Evolutionary conservation across 1,140 invertebrate genomes (phyloP), one percentile per base, ranked within the genome.

Genomic region (Teleopsis dalmanni): DNA sequence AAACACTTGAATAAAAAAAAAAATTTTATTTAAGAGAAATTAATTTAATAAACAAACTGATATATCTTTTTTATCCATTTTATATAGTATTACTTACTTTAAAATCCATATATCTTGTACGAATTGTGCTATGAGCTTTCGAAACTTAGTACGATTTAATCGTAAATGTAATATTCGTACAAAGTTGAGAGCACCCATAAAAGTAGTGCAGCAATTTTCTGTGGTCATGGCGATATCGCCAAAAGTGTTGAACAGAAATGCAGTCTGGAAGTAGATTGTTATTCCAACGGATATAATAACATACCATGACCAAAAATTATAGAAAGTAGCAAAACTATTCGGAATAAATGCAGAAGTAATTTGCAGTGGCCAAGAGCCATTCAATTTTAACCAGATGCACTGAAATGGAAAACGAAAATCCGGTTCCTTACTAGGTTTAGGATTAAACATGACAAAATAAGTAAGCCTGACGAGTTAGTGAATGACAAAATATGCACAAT

Each of bases 131-230:
- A 69, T 57, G 1, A 69, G 19, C 6, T 56, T 10, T 4, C 54
- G 52, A 47, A 70, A 62, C 6, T 55, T 33, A 1, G 11, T 6
- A 26, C 66, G 61, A 40, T 65, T 56, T 0, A 61, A 21, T 5
- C 57, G 59, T 11, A 70, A 52, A 23, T 70, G 66, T 13, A 70
- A 5, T 16, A 70, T 47, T 14, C 66, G 50, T 1, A 69, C 45
- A 44, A 70, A 66, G 42, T 70, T 68, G 1, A 68, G 41, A 6
- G 50, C 42, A 3, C 66, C 66, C 66, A 70, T 70, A 21, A 70
- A 62, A 7, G 66, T 69, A 3, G 65, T 63, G 36, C 65, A 70
- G 35, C 66, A 66, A 47, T 63, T 69, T 44, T 70, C 66, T 10
- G 66, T 67, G 0, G 58, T 60, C 48, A 61, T 62, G 29, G 65